A percentile compares a stretch with the other conserved stretches of the same genome.
Conservation (phyloP, 2,113 vertebrate species). For the Tetrax tetrax region DNA sequence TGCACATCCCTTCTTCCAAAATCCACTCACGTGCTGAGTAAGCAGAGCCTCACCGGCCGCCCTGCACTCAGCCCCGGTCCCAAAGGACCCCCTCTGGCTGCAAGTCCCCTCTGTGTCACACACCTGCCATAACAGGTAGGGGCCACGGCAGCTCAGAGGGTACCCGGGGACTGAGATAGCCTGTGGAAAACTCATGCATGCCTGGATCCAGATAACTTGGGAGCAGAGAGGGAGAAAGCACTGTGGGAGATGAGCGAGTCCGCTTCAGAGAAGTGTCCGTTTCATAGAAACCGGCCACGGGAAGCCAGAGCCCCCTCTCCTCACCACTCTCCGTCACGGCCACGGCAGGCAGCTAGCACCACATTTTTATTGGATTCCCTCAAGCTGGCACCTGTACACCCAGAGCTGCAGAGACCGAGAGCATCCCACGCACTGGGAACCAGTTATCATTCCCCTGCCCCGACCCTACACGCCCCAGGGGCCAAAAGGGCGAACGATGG, state of each 20-base stretch:
- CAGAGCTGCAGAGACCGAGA: neutral
- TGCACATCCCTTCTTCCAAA: neutral
- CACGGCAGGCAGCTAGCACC: neutral
- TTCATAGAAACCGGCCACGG: neutral
- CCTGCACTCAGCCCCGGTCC: neutral
- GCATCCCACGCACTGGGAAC: neutral
- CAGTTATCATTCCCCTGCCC: neutral
- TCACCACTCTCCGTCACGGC: neutral
- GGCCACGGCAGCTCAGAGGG: neutral
- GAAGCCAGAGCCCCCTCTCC: neutral
- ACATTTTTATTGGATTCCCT: neutral
- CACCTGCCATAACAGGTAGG: neutral
- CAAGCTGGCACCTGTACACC: neutral
- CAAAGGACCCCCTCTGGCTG: neutral
- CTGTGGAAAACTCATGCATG: neutral
- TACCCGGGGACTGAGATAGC: neutral
- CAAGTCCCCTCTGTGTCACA: neutral
- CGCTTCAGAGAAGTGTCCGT: neutral
- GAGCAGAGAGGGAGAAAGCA: neutral
- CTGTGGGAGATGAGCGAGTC: neutral
- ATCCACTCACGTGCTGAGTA: neutral
- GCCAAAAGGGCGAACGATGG: neutral
- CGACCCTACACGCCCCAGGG: neutral
- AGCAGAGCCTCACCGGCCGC: neutral
- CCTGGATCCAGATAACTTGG: neutral